Evolutionary conservation across 2,888 invertebrate species (phyloP), one percentile per base, ranked within the genome.

Genomic region (Geophilus truncorum): DNA sequence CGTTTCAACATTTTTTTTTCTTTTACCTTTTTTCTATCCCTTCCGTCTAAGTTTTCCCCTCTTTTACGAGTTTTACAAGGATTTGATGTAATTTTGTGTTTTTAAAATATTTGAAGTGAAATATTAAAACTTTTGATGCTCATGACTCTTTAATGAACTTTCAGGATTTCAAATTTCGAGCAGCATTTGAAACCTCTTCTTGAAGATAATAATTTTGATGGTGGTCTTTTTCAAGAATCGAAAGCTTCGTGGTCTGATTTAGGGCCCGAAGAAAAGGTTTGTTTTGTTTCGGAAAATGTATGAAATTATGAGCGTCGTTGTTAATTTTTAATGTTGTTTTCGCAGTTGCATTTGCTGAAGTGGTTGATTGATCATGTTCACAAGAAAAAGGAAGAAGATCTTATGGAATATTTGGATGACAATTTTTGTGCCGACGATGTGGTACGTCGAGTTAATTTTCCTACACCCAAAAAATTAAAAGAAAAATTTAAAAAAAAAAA

Each of bases 311-410:
- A n/a, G 62, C 9, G 4, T 28, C 12, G 28, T 5, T 30, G 45
- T 77, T 40, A n/a, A 51, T 15, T 23, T 15, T 57, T 21, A 51
- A 45, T 81, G n/a, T 9, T 70, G 78, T 76, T 78, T 18, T 80
- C 78, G 21, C 45, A 84, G 84, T 78, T 84, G 51, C 80, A 81
- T 77, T 79, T 82, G 23, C 76, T 84, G 40, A 84, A 84, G 82
- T 84, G 84, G 84, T 82, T 84, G 45, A 81, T 83, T 80, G 83
- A 84, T 81, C 82, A 84, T 83, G 83, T 84, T 80, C 82, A 83
- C 82, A 82, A 83, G 81, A 82, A 83, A 82, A 84, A 84, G 81
- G 83, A 84, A 81, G 84, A 84, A 82, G 83, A 84, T 78, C 81
- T 84, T 82, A 81, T 82, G 81, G 83, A 84, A 82, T 84, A 82